Conservation (phyloP, 2,113 vertebrate species). For the Mola mola region DNA sequence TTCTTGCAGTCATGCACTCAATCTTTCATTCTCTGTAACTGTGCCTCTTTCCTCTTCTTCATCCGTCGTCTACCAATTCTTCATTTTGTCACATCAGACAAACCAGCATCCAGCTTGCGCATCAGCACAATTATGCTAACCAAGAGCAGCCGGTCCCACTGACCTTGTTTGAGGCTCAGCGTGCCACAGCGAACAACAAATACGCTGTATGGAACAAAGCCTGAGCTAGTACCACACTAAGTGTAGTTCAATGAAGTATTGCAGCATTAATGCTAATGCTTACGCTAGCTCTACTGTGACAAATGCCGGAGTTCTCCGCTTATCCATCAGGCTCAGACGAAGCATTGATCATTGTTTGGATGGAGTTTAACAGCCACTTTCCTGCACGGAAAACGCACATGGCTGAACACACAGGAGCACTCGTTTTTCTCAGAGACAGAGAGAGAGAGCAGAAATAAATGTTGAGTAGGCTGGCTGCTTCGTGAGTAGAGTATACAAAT, state of each 20-base stretch:
- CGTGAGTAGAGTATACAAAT: slow-evolving; percentile 57
- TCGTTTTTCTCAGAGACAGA: slow-evolving; percentile 30
- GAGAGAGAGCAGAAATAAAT: slow-evolving; percentile 66
- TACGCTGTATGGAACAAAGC: slow-evolving; percentile 28
- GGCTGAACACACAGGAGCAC: slow-evolving; percentile 15
- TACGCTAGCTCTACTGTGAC: slow-evolving; percentile 35
- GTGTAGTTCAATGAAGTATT: slow-evolving; percentile 45
- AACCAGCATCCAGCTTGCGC: not conserved
- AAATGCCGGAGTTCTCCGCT: slow-evolving; percentile 27
- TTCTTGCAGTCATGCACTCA: too few species aligned
- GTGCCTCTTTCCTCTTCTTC: too few species aligned
- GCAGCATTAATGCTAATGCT: slow-evolving; percentile 25
- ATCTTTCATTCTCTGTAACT: too few species aligned
- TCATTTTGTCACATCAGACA: slow-evolving; percentile 10
- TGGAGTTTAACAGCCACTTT: slow-evolving; percentile 30
- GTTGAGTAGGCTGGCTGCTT: slow-evolving; percentile 72
- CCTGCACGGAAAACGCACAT: slow-evolving; percentile 21
- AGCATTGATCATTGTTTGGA: slow-evolving; percentile 52
- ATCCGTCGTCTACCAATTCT: too few species aligned
- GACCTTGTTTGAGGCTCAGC: slow-evolving; percentile 48
- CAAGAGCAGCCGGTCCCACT: slow-evolving; percentile 16
- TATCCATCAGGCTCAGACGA: slow-evolving; percentile 12
- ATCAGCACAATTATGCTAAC: slow-evolving; percentile 10
- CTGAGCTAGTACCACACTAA: slow-evolving; percentile 33
- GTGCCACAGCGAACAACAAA: slow-evolving; percentile 36